These are phyloP conservation scores for Anabacerthia variegaticeps DNA, from an alignment of 2,797 vertebrate species.

Conservation along the genomic window DNA sequence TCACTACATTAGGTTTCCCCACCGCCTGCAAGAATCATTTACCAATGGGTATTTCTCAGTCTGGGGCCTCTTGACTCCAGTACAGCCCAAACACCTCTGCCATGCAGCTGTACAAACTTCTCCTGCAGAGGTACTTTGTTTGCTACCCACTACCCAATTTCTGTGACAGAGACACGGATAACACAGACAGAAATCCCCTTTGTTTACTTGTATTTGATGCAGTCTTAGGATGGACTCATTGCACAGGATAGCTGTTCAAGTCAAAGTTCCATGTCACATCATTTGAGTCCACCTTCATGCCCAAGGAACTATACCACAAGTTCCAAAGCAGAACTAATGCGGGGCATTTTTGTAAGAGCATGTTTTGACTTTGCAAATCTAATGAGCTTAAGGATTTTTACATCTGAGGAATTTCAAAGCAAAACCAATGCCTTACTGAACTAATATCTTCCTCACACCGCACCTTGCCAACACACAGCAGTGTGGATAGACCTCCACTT, in stretches of 20 bases:
- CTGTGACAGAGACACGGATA: not conserved
- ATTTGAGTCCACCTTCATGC: not conserved
- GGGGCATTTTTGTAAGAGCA: not conserved
- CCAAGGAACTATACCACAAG: not conserved
- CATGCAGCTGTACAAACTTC: not conserved
- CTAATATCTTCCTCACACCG: not conserved
- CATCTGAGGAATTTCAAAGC: not conserved
- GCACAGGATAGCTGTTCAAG: not conserved
- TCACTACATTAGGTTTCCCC: not conserved
- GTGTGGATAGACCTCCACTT: not conserved
- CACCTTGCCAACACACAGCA: not conserved
- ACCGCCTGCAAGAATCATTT: not conserved
- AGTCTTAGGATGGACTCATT: not conserved
- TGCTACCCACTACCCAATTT: not conserved
- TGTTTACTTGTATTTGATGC: rapidly evolving
- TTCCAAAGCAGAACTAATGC: not conserved
- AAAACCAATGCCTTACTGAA: not conserved
- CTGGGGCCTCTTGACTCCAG: not conserved
- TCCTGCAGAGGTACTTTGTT: not conserved
- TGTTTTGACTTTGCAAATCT: not conserved
- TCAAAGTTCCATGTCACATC: not conserved
- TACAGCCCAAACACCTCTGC: not conserved
- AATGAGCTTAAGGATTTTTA: not conserved
- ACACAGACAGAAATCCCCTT: not conserved
- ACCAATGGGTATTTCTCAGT: not conserved